These are phyloP conservation scores for honey bee (Apis mellifera) DNA, from an alignment of 1,140 invertebrate species.

Conservation along the genomic window Amel_HAv3.1 CM009935.2:13012001-13012500, in stretches of 20 bases:
- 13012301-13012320: too few species aligned
- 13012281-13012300: constrained; percentile 2
- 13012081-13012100: neutral
- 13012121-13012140: constrained; percentile 7
- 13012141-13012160: constrained; percentile 3
- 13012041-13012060: neutral
- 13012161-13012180: constrained; percentile 6
- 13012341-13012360: neutral
- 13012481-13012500: neutral
- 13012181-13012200: constrained; percentile 11
- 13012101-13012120: neutral
- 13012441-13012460: neutral
- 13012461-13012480: neutral
- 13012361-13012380: neutral
- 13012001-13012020: neutral
- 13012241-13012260: constrained; percentile 15
- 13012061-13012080: neutral
- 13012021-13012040: neutral
- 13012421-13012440: neutral
- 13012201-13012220: constrained; percentile 38
- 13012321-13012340: too few species aligned
- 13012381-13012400: neutral
- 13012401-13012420: neutral
- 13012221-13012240: constrained; percentile 22
- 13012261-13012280: too few species aligned